A percentile compares a stretch with the other conserved stretches of the same genome.
These are phyloP conservation scores for Poeciliopsis retropinna DNA, from an alignment of 2,113 vertebrate genomes.

Conservation along the genomic window DNA sequence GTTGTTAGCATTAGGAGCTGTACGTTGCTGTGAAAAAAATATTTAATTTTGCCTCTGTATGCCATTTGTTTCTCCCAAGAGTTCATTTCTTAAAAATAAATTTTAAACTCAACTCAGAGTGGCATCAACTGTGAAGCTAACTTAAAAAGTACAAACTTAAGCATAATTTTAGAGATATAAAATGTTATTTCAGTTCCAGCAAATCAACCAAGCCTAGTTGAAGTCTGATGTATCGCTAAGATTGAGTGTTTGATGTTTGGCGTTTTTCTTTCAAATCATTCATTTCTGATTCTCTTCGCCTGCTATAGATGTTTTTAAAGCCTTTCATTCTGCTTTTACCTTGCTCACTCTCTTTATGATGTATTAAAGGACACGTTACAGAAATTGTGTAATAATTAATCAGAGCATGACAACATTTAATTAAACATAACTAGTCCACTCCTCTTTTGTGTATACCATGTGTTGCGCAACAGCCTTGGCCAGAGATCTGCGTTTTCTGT, in stretches of 20 bases:
- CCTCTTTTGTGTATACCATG: constrained; percentile 54
- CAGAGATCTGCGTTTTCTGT: constrained; percentile 58
- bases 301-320: not conserved
- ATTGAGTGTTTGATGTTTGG: not conserved
- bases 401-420: not conserved
- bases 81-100: not conserved
- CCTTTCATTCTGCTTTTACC: not conserved
- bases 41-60: not conserved
- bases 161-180: no score
- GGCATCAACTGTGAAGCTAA: not conserved
- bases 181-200: no score
- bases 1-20: no score
- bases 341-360: no score
- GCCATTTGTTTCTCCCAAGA: not conserved
- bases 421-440: constrained; percentile 13
- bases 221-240: not conserved
- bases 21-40: not conserved
- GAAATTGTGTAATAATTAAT: not conserved
- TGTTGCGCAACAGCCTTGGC: constrained; percentile 72
- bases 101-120: not conserved
- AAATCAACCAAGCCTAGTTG: no score
- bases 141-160: no score
- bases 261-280: not conserved
- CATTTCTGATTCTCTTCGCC: not conserved
- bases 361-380: no score